Evolutionary conservation across 2,113 vertebrate genomes (phyloP), one percentile per base, ranked within the genome.

Genomic region (Aegotheles bennettii): DNA sequence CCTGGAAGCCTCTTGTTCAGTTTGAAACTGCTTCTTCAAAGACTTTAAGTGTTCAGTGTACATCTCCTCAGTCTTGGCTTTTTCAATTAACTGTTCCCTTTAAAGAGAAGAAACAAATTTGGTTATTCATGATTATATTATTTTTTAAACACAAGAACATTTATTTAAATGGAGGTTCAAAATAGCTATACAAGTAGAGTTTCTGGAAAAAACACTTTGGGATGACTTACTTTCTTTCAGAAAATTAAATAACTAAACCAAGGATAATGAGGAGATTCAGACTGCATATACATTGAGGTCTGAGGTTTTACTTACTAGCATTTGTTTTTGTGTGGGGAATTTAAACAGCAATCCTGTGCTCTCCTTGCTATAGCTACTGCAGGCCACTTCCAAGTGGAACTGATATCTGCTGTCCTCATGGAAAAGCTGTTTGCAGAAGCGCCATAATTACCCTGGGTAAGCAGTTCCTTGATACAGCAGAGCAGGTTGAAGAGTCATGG

Each of bases 21-120:
- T 89, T 38, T 96, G 96, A 78, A 98, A 97, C 68, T 98, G 97
- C 45, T 97, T 97, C 86, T 94, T 97, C 33, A 98, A 84, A 26
- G 93, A 69, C 61, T 97, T 91, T 14, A 98, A 38, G 33, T 65
- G 93, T 70, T 98, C 97, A 6, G 91, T 80, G 43, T 96, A 95
- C 36, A 94, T 21, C 25, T 97, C 94, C 75, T 98, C 93, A 54
- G 87, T 53, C 93, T 96, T 97, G 56, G 91, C 92, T 36, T 97
- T 95, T 68, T 97, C 94, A 28, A 92, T 82, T 68, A 98, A 95
- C 75, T 63, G 96, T 67, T 97, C 94, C 93, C 98, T 98, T 94
- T 64, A 45, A 60, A 71, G 45, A 57, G 20, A 82, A 47, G n/a
- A 89, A 61, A 63, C 18, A 50, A 51, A 43, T 47, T 47, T 25